Evolutionary conservation across 2,113 vertebrate species (phyloP).

Genomic region (Paramisgurnus dabryanus): DNA sequence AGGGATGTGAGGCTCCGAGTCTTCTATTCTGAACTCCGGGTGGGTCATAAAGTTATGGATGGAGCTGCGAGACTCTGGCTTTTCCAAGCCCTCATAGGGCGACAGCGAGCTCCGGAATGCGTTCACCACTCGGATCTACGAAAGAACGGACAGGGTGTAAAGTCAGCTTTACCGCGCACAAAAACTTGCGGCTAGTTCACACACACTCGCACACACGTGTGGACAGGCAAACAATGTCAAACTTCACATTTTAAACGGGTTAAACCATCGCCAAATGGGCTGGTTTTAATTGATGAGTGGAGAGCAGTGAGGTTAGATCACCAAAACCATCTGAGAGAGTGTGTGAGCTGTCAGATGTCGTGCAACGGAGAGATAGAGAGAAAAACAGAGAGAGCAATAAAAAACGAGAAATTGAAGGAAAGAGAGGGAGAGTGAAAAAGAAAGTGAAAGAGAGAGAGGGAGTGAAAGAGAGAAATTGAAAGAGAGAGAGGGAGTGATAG

Average conservation of each 20-base stretch:
- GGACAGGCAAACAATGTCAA: conserved; percentile 1
- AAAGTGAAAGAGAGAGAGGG: too few relatives aligned
- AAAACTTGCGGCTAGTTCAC: neutral
- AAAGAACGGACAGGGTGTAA: conserved; percentile 46
- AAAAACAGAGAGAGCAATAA: too few relatives aligned
- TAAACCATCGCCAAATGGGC: conserved; percentile 53
- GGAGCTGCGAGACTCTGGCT: conserved; percentile 93
- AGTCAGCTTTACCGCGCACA: conserved; percentile 53
- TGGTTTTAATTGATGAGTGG: conserved; percentile 59
- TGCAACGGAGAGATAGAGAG: neutral
- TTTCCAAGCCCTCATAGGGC: conserved; percentile 97
- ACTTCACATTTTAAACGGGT: conserved; percentile 49
- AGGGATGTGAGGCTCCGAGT: conserved; percentile 98
- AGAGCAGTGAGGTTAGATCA: conserved; percentile 75
- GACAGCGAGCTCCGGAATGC: conserved; percentile 99
- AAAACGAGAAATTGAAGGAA: too few relatives aligned
- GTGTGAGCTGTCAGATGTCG: conserved; percentile 27
- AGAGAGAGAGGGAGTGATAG: too few relatives aligned
- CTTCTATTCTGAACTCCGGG: conserved; percentile 99
- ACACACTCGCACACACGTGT: neutral
- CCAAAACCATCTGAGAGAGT: conserved; percentile 28
- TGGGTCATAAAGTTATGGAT: conserved; percentile 99
- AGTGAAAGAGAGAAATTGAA: too few relatives aligned
- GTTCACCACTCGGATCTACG: conserved; percentile 99
- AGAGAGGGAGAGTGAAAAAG: too few relatives aligned